Conservation (phyloP, 2,113 vertebrate species). For the Hoplias malabaricus region DNA sequence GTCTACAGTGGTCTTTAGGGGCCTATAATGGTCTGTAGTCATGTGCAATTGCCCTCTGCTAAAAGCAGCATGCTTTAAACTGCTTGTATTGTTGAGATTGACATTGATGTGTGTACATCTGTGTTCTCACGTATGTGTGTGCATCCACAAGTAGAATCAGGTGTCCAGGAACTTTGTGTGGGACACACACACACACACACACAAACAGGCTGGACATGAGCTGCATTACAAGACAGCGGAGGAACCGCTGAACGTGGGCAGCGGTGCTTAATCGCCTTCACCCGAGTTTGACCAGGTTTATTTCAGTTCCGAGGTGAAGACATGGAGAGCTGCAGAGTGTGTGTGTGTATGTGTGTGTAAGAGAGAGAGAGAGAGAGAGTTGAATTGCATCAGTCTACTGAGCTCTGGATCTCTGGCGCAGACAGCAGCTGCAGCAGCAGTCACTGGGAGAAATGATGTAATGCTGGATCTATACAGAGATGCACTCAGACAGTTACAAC, state of each 20-base stretch:
- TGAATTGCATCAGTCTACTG: conserved; percentile 11
- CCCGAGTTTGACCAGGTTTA: neutral
- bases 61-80: neutral
- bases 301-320: neutral
- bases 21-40: neutral
- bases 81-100: neutral
- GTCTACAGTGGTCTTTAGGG: neutral
- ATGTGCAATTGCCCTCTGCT: neutral
- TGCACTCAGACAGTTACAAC: neutral
- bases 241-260: conserved; percentile 9
- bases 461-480: neutral
- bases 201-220: conserved; percentile 25
- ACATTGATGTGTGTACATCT: neutral
- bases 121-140: neutral
- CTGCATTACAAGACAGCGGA: neutral
- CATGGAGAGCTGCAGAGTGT: neutral
- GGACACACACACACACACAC: neutral
- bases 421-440: neutral
- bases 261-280: neutral
- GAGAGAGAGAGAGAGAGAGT: neutral
- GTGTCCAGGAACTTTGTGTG: neutral
- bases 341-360: neutral
- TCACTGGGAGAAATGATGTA: conserved; percentile 18
- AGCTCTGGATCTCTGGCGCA: neutral
- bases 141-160: neutral